Evolutionary conservation across 2,113 vertebrate species (phyloP), one percentile per base, ranked within the genome.

Genomic region (Bos indicus): DNA sequence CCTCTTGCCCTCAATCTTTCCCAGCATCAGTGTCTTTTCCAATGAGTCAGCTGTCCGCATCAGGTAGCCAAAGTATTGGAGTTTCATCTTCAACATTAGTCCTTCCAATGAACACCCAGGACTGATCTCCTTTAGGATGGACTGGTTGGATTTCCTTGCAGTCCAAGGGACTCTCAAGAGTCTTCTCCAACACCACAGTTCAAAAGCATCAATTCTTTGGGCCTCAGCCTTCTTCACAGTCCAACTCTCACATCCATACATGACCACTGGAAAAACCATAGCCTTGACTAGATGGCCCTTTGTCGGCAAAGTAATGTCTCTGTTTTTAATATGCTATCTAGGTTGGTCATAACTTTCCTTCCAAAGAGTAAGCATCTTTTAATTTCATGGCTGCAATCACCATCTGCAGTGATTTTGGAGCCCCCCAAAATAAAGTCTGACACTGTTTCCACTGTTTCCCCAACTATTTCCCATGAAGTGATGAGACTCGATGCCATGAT

Each of bases 381-480:
- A 16, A 64, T 64, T 64, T 64, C 60, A 33, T 33, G 60, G 60
- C 60, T 33, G 6, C 60, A 60, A 1, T 64, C 60, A 64, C 30
- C 60, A 33, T 64, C 30, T 64, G 1, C 30, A 33, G 30, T 64
- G 60, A 64, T 64, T 64, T 64, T 64, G 14, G 30, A 33, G 30
- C 30, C 60, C 60, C 0, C 0, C 1, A 33, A 64, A 64, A 64
- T 16, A 64, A 64, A 64, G 60, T 33, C 60, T 7, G 30, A 1
- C 30, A 33, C 30, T 33, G 60, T 33, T 62, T 16, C 30, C 60
- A 62, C 54, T 21, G 30, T 33, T 64, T 33, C 60, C 3, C 6
- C 60, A 64, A 33, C 30, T 64, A 16, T 64, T 64, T 64, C 3
- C 14, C 60, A 64, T 33, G 30, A 33, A 33, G 60, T 33, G 30